Evolutionary conservation across 2,113 vertebrate genomes (phyloP), one percentile per base, ranked within the genome.

Genomic region (Dipodomys spectabilis): DNA sequence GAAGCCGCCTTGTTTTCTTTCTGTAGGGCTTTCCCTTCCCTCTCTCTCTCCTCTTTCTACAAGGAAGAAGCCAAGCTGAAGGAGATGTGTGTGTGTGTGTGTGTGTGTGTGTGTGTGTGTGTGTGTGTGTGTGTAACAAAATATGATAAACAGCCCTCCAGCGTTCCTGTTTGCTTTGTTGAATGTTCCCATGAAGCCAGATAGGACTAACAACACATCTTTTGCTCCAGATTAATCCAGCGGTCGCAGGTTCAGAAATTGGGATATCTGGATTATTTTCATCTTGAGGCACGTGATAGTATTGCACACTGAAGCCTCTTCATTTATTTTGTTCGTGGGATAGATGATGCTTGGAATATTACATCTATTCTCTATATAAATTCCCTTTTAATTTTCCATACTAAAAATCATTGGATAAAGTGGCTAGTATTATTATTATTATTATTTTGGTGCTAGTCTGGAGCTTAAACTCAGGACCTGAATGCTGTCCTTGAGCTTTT

Each of bases 361-460:
- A 78, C 35, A 25, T 69, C 53, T 57, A 57, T 57, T 57, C 53
- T 49, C 35, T 65, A 7, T 44, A 44, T 39, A 83, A 91, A 22
- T 71, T 86, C 11, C 3, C 44, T 28, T 67, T 93, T 93, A 74
- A 82, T 57, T 91, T 94, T 75, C 53, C 53, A 18, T 57, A 57
- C 15, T 57, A 57, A 57, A 16, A 57, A 57, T 16, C 53, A 30
- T 67, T 90, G 23, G n/a, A 13, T 81, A 57, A 94, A 68, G 9
- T 25, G 10, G 19, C 39, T 39, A 78, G 86, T 13, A 67, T n/a
- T 77, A 65, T 77, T 68, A 49, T 89, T n/a, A n/a, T 68, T 30
- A 68, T 30, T 30, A 30, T 68, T 68, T 68, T 30, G 27, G 27
- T 30, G 53, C 15, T 13, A 57, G 15, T 18, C 53, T 16, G 53